phyloP scores from a whole-genome alignment of 2,113 vertebrate species.

The Ovis canadensis region DNA sequence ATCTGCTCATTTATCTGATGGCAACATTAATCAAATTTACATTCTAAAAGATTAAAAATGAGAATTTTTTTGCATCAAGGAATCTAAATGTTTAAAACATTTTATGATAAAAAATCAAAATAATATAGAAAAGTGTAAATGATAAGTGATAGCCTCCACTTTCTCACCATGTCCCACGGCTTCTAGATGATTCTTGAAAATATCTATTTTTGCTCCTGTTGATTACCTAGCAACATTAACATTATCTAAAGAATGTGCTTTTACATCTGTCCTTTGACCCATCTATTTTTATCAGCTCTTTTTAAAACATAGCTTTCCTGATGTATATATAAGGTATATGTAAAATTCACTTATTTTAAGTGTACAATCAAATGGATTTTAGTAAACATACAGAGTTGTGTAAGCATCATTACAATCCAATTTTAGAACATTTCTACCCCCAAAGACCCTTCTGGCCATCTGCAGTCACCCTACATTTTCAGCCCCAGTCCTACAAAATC shows the following conservation, averaged over 20 bases:
- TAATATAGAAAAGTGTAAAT: not conserved
- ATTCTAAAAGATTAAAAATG: not conserved
- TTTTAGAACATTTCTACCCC: not conserved
- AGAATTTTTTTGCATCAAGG: not conserved
- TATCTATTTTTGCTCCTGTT: not conserved
- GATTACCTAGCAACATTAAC: not conserved
- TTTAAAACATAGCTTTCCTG: not conserved
- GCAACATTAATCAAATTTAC: not conserved
- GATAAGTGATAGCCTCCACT: not conserved
- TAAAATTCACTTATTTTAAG: not conserved
- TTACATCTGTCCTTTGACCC: not conserved
- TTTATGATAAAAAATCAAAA: not conserved
- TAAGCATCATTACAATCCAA: not conserved
- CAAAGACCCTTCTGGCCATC: not conserved
- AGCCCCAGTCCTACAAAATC: not conserved
- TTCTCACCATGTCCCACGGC: not conserved
- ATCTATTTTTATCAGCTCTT: not conserved
- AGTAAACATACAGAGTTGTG: not conserved
- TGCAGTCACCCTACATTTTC: not conserved
- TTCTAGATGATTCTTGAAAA: not conserved
- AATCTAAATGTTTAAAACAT: not conserved
- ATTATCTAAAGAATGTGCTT: not conserved
- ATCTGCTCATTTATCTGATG: not conserved
- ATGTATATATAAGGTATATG: not conserved
- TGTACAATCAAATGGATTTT: not conserved